phyloP scores from a whole-genome alignment of 2,797 vertebrate species.

The Micropoecilia bifurca region DNA sequence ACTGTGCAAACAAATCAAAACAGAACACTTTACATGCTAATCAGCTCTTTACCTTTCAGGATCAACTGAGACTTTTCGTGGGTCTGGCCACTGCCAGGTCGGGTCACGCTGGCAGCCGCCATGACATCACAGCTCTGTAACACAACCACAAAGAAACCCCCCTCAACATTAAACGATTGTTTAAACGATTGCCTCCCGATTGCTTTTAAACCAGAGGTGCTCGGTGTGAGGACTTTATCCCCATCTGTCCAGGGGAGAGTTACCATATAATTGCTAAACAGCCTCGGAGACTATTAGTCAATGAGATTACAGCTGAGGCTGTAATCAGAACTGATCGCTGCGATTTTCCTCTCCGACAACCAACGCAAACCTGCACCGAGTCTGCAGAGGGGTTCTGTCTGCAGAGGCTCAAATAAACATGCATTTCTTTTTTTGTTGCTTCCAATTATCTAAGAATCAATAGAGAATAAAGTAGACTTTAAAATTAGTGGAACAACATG shows the following conservation, averaged over 20 bases:
- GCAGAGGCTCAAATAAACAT: not conserved
- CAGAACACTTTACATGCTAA: not conserved
- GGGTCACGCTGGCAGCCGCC: slow-evolving; percentile 90
- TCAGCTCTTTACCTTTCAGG: slow-evolving; percentile 86
- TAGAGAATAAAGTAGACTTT: not conserved
- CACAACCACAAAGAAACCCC: slow-evolving; percentile 24
- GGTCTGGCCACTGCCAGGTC: slow-evolving; percentile 81
- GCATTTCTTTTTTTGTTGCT: not conserved
- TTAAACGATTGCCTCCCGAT: not conserved
- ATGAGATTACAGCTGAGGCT: not conserved
- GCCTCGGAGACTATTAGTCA: slow-evolving; percentile 5
- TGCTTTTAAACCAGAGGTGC: not conserved
- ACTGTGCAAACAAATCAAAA: not conserved
- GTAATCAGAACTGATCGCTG: not conserved
- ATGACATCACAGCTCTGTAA: slow-evolving; percentile 88
- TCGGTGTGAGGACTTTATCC: not conserved
- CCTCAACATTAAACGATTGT: slow-evolving; percentile 6
- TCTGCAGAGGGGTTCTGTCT: not conserved
- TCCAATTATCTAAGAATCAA: not conserved
- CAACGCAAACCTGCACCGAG: not conserved
- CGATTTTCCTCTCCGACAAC: not conserved
- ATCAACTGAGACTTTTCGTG: slow-evolving; percentile 91
- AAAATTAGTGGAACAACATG: not conserved
- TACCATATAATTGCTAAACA: not conserved
- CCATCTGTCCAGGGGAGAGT: not conserved